Base-by-base conservation (phyloP, 2,888 invertebrate genomes). In the Eristalis tenax region DNA sequence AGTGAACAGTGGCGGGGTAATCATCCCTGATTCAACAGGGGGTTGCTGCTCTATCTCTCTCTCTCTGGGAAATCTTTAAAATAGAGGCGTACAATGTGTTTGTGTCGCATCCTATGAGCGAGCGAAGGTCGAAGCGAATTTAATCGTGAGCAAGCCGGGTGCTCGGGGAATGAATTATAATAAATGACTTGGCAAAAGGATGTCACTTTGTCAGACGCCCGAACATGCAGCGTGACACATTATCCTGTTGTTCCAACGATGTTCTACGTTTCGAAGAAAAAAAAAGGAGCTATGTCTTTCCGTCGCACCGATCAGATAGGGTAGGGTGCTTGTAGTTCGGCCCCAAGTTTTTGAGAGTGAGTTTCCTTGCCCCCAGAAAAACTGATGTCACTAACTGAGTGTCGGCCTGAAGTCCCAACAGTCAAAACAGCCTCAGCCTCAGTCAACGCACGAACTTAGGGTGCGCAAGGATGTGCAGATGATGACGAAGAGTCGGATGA, bases 191-290 rank as follows among this genome's bases (percentile, higher is more conserved):
- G 65, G 83, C 61, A 40, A 86, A 83, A 70, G 83, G 83, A 86
- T 86, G 86, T 86, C 86, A 86, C 78, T 86, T 86, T 86, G 83
- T 86, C 78, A 86, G 70, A 86, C 69, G 83, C 74, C 74, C 75
- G 50, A 83, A 86, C 83, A 86, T 83, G 83, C 83, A 74, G 82
- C 86, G 82, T 86, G 82, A 86, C 86, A 86, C 86, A 86, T 86
- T 86, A 86, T 71, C 77, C 38, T 86, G 56, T 82, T 81, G 64
- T 82, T 74, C 61, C 57, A 64, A 50, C 70, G 40, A 50, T 78
- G 68, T 82, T 66, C 57, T 71, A 73, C 81, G 85, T 81, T 77
- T 11, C 26, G 23, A 65, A 69, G 56, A 26, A 1, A 5, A 28
- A 23, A 69, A 73, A 61, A 26, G 10, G 10, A 28, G 28, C 28